Base-by-base conservation (phyloP, 2,113 vertebrate genomes). In the Sciurus niger region DNA sequence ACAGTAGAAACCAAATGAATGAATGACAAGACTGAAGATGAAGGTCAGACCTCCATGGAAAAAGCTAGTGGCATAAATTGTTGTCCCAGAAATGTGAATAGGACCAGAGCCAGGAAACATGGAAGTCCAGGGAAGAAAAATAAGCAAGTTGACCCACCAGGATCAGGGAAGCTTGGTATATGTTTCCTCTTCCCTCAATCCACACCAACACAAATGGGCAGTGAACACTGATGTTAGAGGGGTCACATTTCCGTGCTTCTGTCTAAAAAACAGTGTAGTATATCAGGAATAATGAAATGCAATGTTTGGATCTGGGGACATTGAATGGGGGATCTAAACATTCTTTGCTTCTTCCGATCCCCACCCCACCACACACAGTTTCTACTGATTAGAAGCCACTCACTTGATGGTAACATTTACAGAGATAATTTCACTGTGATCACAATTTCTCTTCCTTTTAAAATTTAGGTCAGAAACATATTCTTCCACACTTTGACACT, bases 401-500 rank as follows among this genome's bases (percentile, higher is more conserved):
- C n/a, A 28, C 16, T 51, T 67, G 43, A 68, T 20, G 24, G 88
- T 55, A 74, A 96, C 63, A 90, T 84, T 95, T 87, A 34, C 12
- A 51, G 85, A 70, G 65, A 68, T 74, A 92, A 89, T 46, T 84
- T 88, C 18, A 32, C 30, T 70, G 24, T 65, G 18, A 84, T 87
- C 20, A n/a, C 68, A 85, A 73, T 95, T 91, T 94, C 53, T 87
- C 72, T 92, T 68, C 20, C 40, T 95, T 93, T 79, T 53, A 87
- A 96, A 95, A 96, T 60, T 30, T 30, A 96, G 14, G 86, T 90
- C 67, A 95, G 72, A 43, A 85, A 94, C 12, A 74, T 65, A 74
- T 68, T 84, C 53, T 84, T 79, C 79, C 30, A 68, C 20, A 53
- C 12, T 84, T 97, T 58, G 28, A 88, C 48, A 91, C 86, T 80